A percentile compares a stretch with the other conserved stretches of the same genome.
phyloP scores from a whole-genome alignment of 2,797 vertebrate genomes.

The Darevskia nairensis region DNA sequence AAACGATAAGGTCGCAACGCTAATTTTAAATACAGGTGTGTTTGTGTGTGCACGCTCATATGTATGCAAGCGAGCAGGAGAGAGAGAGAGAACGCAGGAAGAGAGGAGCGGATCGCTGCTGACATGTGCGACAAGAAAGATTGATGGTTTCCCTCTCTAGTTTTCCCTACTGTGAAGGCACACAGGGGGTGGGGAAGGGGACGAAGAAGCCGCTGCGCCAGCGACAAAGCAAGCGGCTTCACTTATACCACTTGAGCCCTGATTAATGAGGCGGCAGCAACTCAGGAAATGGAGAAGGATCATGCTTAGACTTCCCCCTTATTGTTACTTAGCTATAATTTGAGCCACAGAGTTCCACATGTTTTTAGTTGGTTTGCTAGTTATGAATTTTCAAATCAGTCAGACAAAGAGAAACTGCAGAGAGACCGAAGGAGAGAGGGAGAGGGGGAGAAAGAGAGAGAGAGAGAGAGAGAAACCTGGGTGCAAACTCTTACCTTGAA shows the following conservation, averaged over 20 bases:
- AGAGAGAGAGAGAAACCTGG: constrained; percentile 17
- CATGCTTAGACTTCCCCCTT: constrained; percentile 72
- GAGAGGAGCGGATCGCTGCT: constrained; percentile 85
- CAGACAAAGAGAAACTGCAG: constrained; percentile 2
- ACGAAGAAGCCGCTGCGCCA: constrained; percentile 87
- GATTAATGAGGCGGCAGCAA: constrained; percentile 95
- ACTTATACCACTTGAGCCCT: constrained; percentile 84
- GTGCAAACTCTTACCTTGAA: background rate
- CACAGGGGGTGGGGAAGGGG: constrained; percentile 84
- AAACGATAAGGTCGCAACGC: constrained; percentile 56
- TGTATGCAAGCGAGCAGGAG: constrained; percentile 15
- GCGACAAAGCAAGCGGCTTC: constrained; percentile 80
- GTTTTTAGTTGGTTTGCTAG: constrained; percentile 32
- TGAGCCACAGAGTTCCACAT: constrained; percentile 66
- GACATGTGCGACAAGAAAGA: constrained; percentile 92
- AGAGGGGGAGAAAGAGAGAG: too few species aligned
- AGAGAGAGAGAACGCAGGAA: constrained; percentile 71
- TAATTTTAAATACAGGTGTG: constrained; percentile 82
- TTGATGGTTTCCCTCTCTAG: constrained; percentile 97
- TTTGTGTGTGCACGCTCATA: constrained; percentile 59
- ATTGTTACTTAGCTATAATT: constrained; percentile 68
- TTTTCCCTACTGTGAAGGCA: constrained; percentile 90
- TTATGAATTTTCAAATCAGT: constrained; percentile 28
- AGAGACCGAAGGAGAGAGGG: background rate
- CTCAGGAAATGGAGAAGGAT: constrained; percentile 88